Evolutionary conservation across 1,140 invertebrate genomes (phyloP).

Genomic region (Hypsibius dujardini): DNA sequence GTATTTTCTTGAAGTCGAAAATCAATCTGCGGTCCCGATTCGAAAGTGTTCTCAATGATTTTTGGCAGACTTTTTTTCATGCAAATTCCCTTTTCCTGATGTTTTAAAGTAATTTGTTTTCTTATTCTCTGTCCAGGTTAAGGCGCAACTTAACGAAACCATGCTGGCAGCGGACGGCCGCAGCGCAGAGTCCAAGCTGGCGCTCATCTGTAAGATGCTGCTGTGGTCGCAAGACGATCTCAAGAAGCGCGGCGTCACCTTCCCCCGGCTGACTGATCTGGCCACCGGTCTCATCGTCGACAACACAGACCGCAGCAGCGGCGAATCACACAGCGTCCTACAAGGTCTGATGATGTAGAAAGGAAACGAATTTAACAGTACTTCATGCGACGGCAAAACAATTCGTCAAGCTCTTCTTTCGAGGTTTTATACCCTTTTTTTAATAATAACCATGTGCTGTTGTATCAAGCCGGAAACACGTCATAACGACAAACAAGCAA

Average conservation of each 20-base stretch:
- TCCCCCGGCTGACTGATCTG: constrained; percentile 76
- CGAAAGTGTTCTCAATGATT: no score
- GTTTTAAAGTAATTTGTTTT: constrained; percentile 27
- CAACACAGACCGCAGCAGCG: neutral
- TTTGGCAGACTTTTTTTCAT: constrained; percentile 20
- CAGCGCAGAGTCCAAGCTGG: constrained; percentile 68
- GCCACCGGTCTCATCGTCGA: constrained; percentile 49
- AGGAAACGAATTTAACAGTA: no score
- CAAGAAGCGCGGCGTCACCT: constrained; percentile 75
- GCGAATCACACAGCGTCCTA: no score
- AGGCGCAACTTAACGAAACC: constrained; percentile 87
- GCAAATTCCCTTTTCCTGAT: constrained; percentile 15
- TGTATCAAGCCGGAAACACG: no score
- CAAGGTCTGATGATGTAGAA: no score
- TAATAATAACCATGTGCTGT: no score
- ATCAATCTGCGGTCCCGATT: no score
- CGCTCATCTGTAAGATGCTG: constrained; percentile 73
- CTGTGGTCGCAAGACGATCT: constrained; percentile 86
- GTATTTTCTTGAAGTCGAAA: no score
- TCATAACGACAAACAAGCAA: neutral
- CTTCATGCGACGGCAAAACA: no score
- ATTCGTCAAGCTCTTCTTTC: no score
- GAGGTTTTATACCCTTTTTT: no score
- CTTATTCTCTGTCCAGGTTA: constrained; percentile 45
- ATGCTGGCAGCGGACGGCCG: constrained; percentile 78